A percentile compares a stretch with the other conserved stretches of the same genome.
phyloP scores from a whole-genome alignment of 2,888 invertebrate genomes.

The Caenorhabditis macrosperma region DNA sequence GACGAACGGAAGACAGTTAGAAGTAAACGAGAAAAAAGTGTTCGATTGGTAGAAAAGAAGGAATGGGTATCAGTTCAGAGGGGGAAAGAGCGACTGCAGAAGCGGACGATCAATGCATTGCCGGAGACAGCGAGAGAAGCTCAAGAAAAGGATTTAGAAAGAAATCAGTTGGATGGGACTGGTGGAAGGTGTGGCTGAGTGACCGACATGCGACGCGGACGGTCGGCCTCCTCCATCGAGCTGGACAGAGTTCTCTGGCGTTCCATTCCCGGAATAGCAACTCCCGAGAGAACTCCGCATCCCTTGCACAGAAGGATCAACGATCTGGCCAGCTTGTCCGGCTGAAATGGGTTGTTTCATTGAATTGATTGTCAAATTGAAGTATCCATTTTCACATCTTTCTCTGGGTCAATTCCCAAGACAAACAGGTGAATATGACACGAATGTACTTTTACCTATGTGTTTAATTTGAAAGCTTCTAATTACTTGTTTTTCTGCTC shows the following conservation, averaged over 20 bases:
- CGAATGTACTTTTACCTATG: too few species aligned
- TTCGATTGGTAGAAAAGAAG: too few species aligned
- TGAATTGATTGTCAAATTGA: too few species aligned
- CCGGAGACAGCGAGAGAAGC: neutral
- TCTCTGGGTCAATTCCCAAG: too few species aligned
- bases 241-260: slow-evolving; percentile 78
- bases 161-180: slow-evolving; percentile 62
- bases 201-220: slow-evolving; percentile 78
- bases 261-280: slow-evolving; percentile 80
- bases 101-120: slow-evolving; percentile 1
- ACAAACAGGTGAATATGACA: too few species aligned
- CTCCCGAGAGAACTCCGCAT: slow-evolving; percentile 84
- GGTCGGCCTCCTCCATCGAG: slow-evolving; percentile 80
- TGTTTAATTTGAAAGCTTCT: too few species aligned
- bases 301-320: slow-evolving; percentile 92
- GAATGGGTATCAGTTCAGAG: slow-evolving; percentile 27
- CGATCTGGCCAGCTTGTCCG: slow-evolving; percentile 90
- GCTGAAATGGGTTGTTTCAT: slow-evolving; percentile 84
- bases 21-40: slow-evolving; percentile 7
- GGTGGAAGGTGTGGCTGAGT: slow-evolving; percentile 66
- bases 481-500: too few species aligned
- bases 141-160: neutral
- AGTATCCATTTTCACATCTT: too few species aligned
- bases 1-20: neutral
- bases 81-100: slow-evolving; percentile 18